Percentiles rank a stretch among this genome's conserved stretches.
Conservation (phyloP, 2,113 vertebrate species). For the Sprattus sprattus region DNA sequence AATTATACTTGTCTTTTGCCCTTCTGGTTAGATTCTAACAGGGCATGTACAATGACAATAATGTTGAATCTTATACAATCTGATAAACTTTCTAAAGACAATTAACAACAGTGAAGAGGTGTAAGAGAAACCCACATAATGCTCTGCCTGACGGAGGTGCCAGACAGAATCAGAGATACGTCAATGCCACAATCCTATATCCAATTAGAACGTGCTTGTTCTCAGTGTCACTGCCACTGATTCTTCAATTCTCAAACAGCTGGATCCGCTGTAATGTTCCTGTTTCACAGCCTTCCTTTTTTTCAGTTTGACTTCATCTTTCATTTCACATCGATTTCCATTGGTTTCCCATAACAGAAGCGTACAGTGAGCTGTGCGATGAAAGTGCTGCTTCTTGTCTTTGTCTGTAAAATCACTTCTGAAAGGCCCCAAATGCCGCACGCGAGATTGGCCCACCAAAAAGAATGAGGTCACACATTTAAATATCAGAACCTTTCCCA, state of each 20-base stretch:
- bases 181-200: not conserved
- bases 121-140: not conserved
- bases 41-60: not conserved
- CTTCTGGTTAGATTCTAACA: too few relatives aligned
- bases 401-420: slow-evolving; percentile 28
- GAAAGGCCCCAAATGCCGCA: slow-evolving; percentile 43
- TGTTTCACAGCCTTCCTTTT: not conserved
- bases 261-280: not conserved
- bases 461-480: slow-evolving; percentile 58
- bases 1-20: too few relatives aligned
- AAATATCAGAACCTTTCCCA: slow-evolving; percentile 66
- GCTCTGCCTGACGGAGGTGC: not conserved
- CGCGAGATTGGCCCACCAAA: slow-evolving; percentile 50
- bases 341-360: not conserved
- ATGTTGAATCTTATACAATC: not conserved
- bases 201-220: not conserved
- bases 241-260: not conserved
- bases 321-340: not conserved
- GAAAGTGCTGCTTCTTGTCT: slow-evolving; percentile 4
- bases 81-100: not conserved
- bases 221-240: not conserved
- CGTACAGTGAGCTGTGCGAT: not conserved
- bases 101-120: not conserved
- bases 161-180: not conserved
- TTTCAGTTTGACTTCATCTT: not conserved